Evolutionary conservation across 53 echinoderm and acorn worm genomes (phyloP), one percentile per base, ranked within the genome.

Genomic region (Zoroaster sp.): DNA sequence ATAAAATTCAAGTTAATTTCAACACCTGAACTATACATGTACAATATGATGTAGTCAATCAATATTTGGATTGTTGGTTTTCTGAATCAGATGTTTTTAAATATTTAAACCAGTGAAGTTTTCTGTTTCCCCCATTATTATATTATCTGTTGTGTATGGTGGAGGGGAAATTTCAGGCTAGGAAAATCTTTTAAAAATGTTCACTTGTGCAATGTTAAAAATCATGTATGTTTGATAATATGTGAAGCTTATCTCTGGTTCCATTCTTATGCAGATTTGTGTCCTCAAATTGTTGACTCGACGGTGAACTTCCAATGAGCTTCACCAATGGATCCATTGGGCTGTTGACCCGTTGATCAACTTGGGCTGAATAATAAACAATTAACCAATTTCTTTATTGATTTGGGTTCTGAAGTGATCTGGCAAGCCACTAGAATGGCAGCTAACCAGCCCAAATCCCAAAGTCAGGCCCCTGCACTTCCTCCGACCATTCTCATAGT

Each of bases 401-500:
- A 18, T 34, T 51, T 77, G 52, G 49, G 32, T 2, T 41, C 67
- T 21, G 66, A 43, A 69, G 31, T 41, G 33, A 66, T 59, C 63
- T 9, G 12, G 35, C 28, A 23, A 41, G 68, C 66, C 83, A 54
- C 31, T 33, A 28, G 0, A 10, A 85, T 85, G 85, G 85, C 85
- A 10, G 25, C 85, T 49, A 71, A 69, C 85, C 85, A 69, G 47
- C 85, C 85, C 51, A 85, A 85, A 71, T 47, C 70, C 41, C 85
- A 66, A 47, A 85, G 85, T 70, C 70, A 85, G 70, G 70, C 25
- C 8, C 71, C 85, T n/a, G 47, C 20, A 47, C 85, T 85, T 45
- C 44, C 85, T 18, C 85, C 85, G 18, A 85, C 85, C 25, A 85
- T 85, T 51, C 71, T 85, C 46, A 85, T 85, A 10, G 85, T 85